Conservation (phyloP, 1,140 invertebrate species). For the Pseudomyrmex flavicornis region DNA sequence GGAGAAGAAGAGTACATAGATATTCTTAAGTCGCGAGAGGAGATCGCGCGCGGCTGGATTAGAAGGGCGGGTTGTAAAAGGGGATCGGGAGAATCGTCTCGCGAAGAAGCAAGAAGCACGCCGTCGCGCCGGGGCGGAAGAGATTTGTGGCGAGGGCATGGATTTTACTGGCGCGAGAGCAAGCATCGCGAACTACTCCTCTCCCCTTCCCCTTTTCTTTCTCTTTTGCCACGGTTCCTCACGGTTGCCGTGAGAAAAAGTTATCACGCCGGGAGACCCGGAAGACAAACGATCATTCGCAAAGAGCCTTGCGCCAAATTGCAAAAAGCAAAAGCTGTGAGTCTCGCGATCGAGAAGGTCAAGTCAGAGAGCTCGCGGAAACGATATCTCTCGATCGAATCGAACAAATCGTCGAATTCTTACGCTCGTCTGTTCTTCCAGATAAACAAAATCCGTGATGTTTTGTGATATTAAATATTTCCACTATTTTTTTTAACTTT, state of each 20-base stretch:
- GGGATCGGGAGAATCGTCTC: slow-evolving; percentile 10
- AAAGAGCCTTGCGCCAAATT: slow-evolving; percentile 33
- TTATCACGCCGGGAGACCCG: slow-evolving; percentile 16
- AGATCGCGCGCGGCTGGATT: slow-evolving; percentile 31
- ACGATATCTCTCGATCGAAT: neutral
- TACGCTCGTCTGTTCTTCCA: no score
- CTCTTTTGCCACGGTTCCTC: no score
- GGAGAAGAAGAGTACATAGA: slow-evolving; percentile 50
- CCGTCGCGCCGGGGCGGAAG: slow-evolving; percentile 2
- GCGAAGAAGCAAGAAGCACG: slow-evolving; percentile 23
- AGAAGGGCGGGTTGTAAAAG: slow-evolving; percentile 41
- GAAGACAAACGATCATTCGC: slow-evolving; percentile 46
- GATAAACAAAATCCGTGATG: no score
- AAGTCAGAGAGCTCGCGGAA: slow-evolving; percentile 11
- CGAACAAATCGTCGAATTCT: no score
- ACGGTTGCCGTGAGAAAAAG: slow-evolving; percentile 42
- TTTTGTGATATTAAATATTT: no score
- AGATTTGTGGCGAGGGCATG: slow-evolving; percentile 56
- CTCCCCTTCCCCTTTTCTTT: slow-evolving; percentile 6
- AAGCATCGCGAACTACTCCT: slow-evolving; percentile 10
- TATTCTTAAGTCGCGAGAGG: slow-evolving; percentile 47
- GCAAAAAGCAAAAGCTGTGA: slow-evolving; percentile 5
- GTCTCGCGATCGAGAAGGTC: neutral
- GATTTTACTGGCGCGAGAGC: slow-evolving; percentile 54
- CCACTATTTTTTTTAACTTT: no score